phyloP scores from a whole-genome alignment of 1,140 invertebrate species.

The Leptinotarsa undecemlineata region DNA sequence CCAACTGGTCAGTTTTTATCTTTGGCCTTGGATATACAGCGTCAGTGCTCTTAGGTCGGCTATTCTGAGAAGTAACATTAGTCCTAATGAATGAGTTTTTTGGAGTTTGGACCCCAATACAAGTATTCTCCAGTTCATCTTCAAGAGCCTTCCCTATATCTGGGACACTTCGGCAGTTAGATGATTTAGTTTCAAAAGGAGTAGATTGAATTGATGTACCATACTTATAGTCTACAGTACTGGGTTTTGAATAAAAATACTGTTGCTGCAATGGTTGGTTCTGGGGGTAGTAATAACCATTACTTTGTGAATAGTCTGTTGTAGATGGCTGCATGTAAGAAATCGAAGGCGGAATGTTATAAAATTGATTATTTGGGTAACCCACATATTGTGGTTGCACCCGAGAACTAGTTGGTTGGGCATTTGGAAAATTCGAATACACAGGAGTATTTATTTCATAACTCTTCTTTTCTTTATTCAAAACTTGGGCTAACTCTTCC shows the following conservation, averaged over 20 bases:
- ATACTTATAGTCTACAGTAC: slow-evolving; percentile 14
- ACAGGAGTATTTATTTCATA: slow-evolving; percentile 13
- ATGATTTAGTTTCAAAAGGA: slow-evolving; percentile 13
- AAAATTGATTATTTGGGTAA: slow-evolving; percentile 20
- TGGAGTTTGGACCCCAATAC: slow-evolving; percentile 51
- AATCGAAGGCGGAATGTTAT: slow-evolving; percentile 41
- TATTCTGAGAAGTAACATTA: slow-evolving; percentile 23
- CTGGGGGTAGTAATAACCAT: slow-evolving; percentile 35
- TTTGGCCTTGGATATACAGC: slow-evolving; percentile 39
- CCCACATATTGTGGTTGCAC: slow-evolving; percentile 16
- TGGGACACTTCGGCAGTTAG: slow-evolving; percentile 65
- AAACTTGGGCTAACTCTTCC: slow-evolving; percentile 78
- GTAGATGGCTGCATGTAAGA: slow-evolving; percentile 59
- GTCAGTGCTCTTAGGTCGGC: slow-evolving; percentile 37
- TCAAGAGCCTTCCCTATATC: slow-evolving; percentile 74
- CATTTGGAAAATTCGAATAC: slow-evolving; percentile 11
- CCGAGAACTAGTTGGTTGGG: neutral
- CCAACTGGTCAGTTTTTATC: slow-evolving; percentile 27
- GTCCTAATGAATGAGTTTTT: slow-evolving; percentile 26
- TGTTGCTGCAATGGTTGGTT: slow-evolving; percentile 14
- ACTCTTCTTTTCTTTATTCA: slow-evolving; percentile 53
- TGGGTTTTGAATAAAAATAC: slow-evolving; percentile 29
- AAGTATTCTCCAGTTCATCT: slow-evolving; percentile 64
- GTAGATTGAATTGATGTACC: slow-evolving; percentile 5
- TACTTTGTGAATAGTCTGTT: slow-evolving; percentile 27